phyloP scores from a whole-genome alignment of 2,888 invertebrate genomes.

The Zygogramma bicolorata region DNA sequence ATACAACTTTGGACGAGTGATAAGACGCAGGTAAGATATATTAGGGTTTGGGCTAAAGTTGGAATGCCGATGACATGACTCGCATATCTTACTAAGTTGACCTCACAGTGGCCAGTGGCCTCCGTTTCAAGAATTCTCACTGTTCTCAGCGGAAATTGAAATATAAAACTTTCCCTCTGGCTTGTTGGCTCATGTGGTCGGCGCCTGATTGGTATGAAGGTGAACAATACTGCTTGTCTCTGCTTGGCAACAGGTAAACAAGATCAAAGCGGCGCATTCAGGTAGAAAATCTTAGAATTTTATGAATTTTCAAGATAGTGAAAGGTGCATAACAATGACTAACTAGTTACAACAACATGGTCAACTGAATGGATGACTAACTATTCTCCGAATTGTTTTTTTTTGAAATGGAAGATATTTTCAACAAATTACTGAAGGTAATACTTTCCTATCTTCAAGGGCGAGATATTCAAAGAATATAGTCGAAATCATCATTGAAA shows the following conservation, averaged over 20 bases:
- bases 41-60: background rate
- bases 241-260: background rate
- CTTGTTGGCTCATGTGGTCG: constrained; percentile 3
- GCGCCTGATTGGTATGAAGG: background rate
- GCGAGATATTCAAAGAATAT: too few species aligned
- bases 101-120: constrained; percentile 30
- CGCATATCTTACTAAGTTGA: background rate
- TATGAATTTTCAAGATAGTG: too few species aligned
- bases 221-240: background rate
- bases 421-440: too few species aligned
- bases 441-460: too few species aligned
- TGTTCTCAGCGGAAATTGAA: constrained; percentile 24
- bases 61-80: background rate
- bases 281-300: background rate
- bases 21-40: background rate
- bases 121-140: constrained; percentile 16
- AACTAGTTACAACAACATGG: background rate
- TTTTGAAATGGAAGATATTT: too few species aligned
- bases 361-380: too few species aligned
- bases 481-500: too few species aligned
- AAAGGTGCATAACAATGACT: background rate
- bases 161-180: constrained; percentile 27
- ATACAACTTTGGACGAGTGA: background rate
- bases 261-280: background rate
- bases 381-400: too few species aligned